Percentiles rank a stretch among this genome's conserved stretches.
Evolutionary conservation across 2,888 invertebrate genomes (phyloP).

Genomic region (Netelia melanura): DNA sequence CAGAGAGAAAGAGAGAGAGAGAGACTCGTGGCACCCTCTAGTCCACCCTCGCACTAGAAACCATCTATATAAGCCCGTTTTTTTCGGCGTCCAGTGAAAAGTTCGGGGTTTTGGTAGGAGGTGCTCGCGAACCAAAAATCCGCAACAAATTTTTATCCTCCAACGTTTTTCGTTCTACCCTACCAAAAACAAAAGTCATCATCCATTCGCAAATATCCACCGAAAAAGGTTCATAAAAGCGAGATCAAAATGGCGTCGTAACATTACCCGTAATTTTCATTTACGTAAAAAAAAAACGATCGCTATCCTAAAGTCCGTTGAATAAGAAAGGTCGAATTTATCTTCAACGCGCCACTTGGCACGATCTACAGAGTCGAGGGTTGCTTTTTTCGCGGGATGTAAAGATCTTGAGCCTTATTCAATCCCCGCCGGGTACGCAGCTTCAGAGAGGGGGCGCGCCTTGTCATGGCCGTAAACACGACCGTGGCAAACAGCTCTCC

Average conservation of each 20-base stretch:
- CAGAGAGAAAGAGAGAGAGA: slow-evolving; percentile 61
- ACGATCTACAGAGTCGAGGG: slow-evolving; percentile 1
- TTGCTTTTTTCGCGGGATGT: background rate
- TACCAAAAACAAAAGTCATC: background rate
- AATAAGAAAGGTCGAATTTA: background rate
- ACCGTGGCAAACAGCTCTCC: slow-evolving; percentile 66
- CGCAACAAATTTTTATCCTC: slow-evolving; percentile 28
- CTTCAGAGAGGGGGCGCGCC: background rate
- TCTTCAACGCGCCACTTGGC: background rate
- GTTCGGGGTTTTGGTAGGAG: background rate
- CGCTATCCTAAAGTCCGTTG: background rate
- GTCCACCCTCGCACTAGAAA: slow-evolving; percentile 40
- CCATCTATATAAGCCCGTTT: slow-evolving; percentile 30
- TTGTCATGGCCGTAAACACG: slow-evolving; percentile 63
- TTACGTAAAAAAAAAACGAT: background rate
- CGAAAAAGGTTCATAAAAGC: too few relatives aligned
- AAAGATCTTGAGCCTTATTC: slow-evolving; percentile 64
- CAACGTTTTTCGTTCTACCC: slow-evolving; percentile 5
- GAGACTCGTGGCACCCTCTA: slow-evolving; percentile 56
- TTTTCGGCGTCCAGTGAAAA: slow-evolving; percentile 17
- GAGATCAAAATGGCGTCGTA: too few relatives aligned
- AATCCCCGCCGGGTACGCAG: slow-evolving; percentile 22
- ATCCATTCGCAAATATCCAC: background rate
- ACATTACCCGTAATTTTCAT: background rate
- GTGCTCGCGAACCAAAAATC: slow-evolving; percentile 16